Conservation (phyloP, 1,140 invertebrate genomes). For the Drosophila burlai region DNA sequence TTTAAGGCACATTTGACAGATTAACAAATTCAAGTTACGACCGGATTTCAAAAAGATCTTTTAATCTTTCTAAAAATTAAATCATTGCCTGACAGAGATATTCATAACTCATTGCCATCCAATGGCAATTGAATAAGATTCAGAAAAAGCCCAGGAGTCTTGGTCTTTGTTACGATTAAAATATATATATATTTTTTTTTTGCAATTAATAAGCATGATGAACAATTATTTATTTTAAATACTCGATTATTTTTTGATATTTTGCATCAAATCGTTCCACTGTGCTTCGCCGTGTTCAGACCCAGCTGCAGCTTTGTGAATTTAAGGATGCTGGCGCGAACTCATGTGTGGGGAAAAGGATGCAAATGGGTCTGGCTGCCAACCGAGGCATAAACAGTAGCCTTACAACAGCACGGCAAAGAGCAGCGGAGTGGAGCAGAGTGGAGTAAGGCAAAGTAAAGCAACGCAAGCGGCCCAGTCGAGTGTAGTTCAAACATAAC, state of each 20-base stretch:
- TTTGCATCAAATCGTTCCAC: not conserved
- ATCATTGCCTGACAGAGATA: no score
- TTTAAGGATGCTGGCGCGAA: slow-evolving; percentile 8
- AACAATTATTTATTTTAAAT: no score
- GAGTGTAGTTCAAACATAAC: slow-evolving; percentile 80
- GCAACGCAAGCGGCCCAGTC: slow-evolving; percentile 50
- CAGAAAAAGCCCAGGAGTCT: no score
- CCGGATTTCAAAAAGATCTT: no score
- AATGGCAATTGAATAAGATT: no score
- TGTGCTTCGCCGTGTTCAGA: not conserved
- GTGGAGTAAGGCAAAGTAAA: slow-evolving; percentile 36
- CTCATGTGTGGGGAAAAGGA: slow-evolving; percentile 7
- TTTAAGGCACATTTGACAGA: no score
- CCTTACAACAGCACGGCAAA: slow-evolving; percentile 55
- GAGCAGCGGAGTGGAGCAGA: slow-evolving; percentile 23
- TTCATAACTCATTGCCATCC: no score
- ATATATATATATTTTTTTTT: no score
- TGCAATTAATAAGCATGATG: no score
- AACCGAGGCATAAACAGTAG: slow-evolving; percentile 60
- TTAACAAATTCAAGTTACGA: no score
- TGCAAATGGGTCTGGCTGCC: slow-evolving; percentile 40
- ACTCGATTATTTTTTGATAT: not conserved
- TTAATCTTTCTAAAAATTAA: no score
- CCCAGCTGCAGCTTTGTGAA: not conserved
- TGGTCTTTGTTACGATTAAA: no score